phyloP scores from a whole-genome alignment of 2,888 invertebrate species.

The Tenthredo amoena region DNA sequence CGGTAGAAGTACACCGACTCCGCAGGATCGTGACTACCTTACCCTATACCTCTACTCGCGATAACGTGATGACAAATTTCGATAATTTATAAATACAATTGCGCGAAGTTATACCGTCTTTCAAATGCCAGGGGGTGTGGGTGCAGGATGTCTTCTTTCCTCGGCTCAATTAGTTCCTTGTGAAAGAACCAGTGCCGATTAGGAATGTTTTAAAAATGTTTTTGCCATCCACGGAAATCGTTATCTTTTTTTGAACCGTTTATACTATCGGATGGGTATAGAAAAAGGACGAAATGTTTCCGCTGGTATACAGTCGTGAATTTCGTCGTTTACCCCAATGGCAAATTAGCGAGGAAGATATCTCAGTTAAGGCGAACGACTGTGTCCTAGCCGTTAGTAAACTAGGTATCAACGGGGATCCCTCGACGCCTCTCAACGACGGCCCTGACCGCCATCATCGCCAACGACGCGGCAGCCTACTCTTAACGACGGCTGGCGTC shows the following conservation, averaged over 20 bases:
- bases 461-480: conserved; percentile 56
- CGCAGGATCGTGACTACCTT: background rate
- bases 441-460: conserved; percentile 48
- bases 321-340: background rate
- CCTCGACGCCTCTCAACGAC: conserved; percentile 31
- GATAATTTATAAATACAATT: conserved; percentile 37
- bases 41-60: background rate
- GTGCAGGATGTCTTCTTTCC: background rate
- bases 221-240: background rate
- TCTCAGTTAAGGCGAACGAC: conserved; percentile 9
- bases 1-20: background rate
- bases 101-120: conserved; percentile 2
- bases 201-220: background rate
- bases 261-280: background rate
- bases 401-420: conserved; percentile 22
- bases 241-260: background rate
- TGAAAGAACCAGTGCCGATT: background rate
- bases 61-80: conserved; percentile 47
- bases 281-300: background rate
- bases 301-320: background rate
- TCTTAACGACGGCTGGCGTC: conserved; percentile 66
- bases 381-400: background rate
- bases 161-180: conserved; percentile 27
- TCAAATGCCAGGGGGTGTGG: background rate
- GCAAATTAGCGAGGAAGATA: conserved; percentile 37